Base-by-base conservation (phyloP, 2,888 invertebrate genomes). In the Mimas tiliae region DNA sequence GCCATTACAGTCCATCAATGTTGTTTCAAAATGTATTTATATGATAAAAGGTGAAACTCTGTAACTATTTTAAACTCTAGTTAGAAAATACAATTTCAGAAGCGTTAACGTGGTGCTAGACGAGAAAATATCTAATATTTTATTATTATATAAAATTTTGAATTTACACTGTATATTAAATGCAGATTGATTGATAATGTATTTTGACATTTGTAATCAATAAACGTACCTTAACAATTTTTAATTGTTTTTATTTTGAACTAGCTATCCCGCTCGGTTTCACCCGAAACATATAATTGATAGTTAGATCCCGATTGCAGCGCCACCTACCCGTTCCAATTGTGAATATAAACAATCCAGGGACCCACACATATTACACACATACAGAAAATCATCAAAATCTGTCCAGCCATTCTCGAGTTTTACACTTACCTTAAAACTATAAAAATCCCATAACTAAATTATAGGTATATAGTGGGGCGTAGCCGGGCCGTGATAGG, bases 151-250 rank as follows among this genome's bases (percentile, higher is more conserved):
- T 76, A 76, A 77, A 71, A 72, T 73, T 42, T 38, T 58, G 42
- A 72, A 72, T 74, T 73, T 76, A 76, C 71, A 73, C 65, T 79
- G 74, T 82, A 81, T 74, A 82, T 83, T 80, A 74, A 84, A 83
- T 86, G 87, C 76, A 79, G 76, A 80, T 81, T 58, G 58, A 58
- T 80, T 80, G 78, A 75, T 73, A 34, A 62, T 78, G 76, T 81
- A 78, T 80, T 84, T 86, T 85, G 83, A 84, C 63, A 52, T 64
- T 62, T 52, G 55, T 83, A 83, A 81, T 85, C 83, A 88, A 88
- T 89, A 90, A 84, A 90, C 82, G 82, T 85, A 86, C 79, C 72
- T 83, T 87, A 89, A 90, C 89, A 87, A 83, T 84, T 72, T 74
- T 70, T 81, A 77, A 79, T 75, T 69, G 74, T 77, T 70, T 69